Conservation (phyloP, 53 echinoderm and acorn worm species). For the Holothuria leucospilota region DNA sequence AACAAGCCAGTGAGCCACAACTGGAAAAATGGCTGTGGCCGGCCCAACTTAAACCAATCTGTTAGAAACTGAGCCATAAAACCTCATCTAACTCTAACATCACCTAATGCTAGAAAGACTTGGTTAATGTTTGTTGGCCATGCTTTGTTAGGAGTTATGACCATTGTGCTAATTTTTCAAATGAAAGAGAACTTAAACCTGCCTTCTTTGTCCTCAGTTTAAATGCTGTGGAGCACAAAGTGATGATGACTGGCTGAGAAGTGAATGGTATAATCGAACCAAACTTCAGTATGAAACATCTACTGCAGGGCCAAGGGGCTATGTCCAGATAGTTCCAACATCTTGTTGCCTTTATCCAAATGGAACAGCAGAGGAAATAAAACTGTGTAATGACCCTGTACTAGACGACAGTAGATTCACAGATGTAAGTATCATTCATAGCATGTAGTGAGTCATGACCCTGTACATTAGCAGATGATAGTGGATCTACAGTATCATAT, state of each 20-base stretch:
- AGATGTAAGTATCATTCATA: conserved; percentile 33
- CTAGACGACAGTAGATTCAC: conserved; percentile 28
- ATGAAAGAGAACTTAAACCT: too few species aligned
- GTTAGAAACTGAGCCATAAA: too few species aligned
- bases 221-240: conserved; percentile 85
- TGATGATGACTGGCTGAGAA: conserved; percentile 75
- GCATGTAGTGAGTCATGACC: background rate
- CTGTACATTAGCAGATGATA: too few species aligned
- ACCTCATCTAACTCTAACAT: too few species aligned
- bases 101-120: too few species aligned
- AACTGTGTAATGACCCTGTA: conserved; percentile 2
- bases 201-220: conserved; percentile 60
- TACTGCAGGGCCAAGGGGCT: background rate
- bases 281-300: background rate
- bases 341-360: conserved; percentile 74
- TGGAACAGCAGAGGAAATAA: background rate
- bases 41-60: too few species aligned
- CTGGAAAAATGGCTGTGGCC: too few species aligned
- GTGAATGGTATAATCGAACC: conserved; percentile 67
- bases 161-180: too few species aligned
- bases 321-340: conserved; percentile 57
- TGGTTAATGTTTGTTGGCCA: too few species aligned
- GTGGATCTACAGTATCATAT: too few species aligned
- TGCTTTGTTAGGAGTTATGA: too few species aligned
- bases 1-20: too few species aligned